Percentiles rank a stretch among this genome's conserved stretches.
Evolutionary conservation across 2,888 invertebrate species (phyloP).

Genomic region (Chrysolina oricalcia): DNA sequence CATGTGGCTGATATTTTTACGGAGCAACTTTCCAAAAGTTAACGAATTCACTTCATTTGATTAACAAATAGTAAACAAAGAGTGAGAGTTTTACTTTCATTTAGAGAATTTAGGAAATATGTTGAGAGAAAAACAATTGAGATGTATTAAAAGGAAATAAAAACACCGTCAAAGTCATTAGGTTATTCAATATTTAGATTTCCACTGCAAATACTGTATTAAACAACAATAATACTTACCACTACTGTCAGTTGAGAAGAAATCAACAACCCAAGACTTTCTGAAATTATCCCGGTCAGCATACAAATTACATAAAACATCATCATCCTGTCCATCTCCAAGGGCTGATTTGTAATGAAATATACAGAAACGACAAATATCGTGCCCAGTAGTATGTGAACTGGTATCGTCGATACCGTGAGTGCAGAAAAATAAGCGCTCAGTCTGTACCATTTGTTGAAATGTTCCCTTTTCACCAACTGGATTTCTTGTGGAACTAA

Average conservation of each 20-base stretch:
- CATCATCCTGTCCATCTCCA: slow-evolving; percentile 79
- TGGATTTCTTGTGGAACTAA: slow-evolving; percentile 87
- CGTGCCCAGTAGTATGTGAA: slow-evolving; percentile 80
- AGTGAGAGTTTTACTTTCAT: no score
- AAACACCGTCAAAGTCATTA: no score
- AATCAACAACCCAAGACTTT: slow-evolving; percentile 84
- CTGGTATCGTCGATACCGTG: slow-evolving; percentile 81
- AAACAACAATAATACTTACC: slow-evolving; percentile 78
- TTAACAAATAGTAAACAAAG: no score
- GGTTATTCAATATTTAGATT: no score
- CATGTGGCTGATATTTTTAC: no score
- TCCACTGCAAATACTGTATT: no score
- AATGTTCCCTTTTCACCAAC: slow-evolving; percentile 85
- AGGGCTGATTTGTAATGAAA: slow-evolving; percentile 83
- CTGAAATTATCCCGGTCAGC: slow-evolving; percentile 83
- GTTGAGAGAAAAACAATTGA: no score
- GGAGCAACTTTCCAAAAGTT: no score
- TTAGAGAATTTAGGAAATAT: no score
- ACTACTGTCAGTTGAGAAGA: slow-evolving; percentile 84
- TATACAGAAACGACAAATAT: slow-evolving; percentile 83
- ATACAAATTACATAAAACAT: slow-evolving; percentile 83
- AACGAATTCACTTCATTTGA: no score
- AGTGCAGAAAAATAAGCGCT: slow-evolving; percentile 86
- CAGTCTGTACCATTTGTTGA: slow-evolving; percentile 89
- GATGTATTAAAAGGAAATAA: no score